These are phyloP conservation scores for Naso thynnoides DNA, from an alignment of 2,797 vertebrate genomes.

Conservation along the genomic window DNA sequence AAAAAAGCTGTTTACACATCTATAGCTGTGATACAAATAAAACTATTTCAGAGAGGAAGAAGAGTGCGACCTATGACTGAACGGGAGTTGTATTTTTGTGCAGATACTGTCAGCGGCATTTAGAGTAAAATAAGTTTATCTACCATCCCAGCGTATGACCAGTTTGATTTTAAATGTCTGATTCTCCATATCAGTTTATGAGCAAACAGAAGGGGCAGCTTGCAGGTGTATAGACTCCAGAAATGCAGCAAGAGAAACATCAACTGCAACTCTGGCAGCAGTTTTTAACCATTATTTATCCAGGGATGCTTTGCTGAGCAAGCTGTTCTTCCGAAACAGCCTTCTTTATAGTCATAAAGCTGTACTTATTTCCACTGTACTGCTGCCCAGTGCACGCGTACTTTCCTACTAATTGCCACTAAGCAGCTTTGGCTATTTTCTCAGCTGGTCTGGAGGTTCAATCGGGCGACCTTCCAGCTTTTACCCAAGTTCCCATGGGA, in stretches of 20 bases:
- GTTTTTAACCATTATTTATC: slow-evolving; percentile 52
- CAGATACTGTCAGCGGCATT: slow-evolving; percentile 9
- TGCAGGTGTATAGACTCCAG: slow-evolving; percentile 28
- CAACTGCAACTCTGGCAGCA: slow-evolving; percentile 16
- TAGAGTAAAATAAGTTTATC: slow-evolving; percentile 3
- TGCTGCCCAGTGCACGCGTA: slow-evolving; percentile 19
- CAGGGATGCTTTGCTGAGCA: slow-evolving; percentile 44
- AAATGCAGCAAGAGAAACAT: slow-evolving; percentile 36
- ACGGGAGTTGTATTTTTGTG: slow-evolving; percentile 20
- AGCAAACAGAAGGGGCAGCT: slow-evolving; percentile 11
- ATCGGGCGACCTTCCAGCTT: slow-evolving; percentile 38
- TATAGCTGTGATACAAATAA: slow-evolving; percentile 11
- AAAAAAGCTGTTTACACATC: slow-evolving; percentile 9
- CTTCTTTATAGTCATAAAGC: slow-evolving; percentile 55
- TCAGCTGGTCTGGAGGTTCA: slow-evolving; percentile 45
- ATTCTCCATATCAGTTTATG: slow-evolving; percentile 9
- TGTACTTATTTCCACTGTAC: slow-evolving; percentile 34
- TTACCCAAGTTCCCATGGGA: slow-evolving; percentile 21
- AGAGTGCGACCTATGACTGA: slow-evolving; percentile 5
- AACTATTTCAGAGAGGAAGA: slow-evolving; percentile 14
- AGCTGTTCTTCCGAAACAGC: slow-evolving; percentile 41
- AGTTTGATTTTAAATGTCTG: slow-evolving; percentile 8
- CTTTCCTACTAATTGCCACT: slow-evolving; percentile 21
- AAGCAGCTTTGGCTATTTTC: slow-evolving; percentile 51
- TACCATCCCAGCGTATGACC: slow-evolving; percentile 9